Conservation (phyloP, 2,113 vertebrate genomes). For the human (Homo sapiens) region DNA sequence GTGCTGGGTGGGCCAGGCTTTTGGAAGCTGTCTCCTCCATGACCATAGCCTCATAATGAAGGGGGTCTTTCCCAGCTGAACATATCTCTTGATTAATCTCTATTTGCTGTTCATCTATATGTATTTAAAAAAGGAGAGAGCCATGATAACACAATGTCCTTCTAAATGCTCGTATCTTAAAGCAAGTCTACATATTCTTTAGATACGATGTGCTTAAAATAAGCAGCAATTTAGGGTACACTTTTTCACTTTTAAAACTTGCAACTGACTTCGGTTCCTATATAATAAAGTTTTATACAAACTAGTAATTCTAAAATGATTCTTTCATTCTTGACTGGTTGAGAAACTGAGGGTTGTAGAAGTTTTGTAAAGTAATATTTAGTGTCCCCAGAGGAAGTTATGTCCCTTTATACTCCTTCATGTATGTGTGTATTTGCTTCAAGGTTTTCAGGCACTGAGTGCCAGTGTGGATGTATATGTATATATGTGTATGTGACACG, state of each 20-base stretch:
- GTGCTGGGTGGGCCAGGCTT: background rate
- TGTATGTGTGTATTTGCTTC: background rate
- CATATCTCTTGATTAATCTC: background rate
- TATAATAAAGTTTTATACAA: background rate
- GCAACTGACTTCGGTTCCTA: background rate
- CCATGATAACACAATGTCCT: background rate
- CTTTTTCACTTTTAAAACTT: conserved; percentile 1
- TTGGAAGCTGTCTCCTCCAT: background rate
- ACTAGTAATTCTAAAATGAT: background rate
- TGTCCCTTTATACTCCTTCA: background rate
- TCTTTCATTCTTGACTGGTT: background rate
- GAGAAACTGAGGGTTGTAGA: background rate
- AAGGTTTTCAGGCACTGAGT: background rate
- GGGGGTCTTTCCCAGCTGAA: background rate
- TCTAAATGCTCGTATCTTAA: background rate
- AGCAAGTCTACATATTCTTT: background rate
- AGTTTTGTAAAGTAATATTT: background rate
- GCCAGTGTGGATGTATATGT: background rate
- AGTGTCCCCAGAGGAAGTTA: background rate
- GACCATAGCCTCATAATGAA: background rate
- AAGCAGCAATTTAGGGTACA: conserved; percentile 4
- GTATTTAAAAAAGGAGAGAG: background rate
- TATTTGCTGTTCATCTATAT: background rate
- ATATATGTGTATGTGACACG: background rate
- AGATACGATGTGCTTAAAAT: background rate